Evolutionary conservation across 1,140 invertebrate genomes (phyloP).

Genomic region (Phymorhynchus buccinoides): DNA sequence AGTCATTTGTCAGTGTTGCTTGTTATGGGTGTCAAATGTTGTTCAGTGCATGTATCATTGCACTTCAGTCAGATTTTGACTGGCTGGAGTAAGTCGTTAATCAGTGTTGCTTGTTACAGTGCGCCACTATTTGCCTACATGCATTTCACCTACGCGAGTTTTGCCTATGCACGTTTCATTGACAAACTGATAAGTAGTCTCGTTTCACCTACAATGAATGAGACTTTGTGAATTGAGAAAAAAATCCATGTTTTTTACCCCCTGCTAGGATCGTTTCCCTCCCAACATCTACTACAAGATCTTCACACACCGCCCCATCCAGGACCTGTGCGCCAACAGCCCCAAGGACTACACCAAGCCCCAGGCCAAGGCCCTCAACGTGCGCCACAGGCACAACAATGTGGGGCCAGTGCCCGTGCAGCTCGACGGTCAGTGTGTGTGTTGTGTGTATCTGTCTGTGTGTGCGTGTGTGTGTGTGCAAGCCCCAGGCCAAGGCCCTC

Average conservation of each 20-base stretch:
- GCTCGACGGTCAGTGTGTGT: neutral
- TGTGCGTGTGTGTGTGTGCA: slow-evolving; percentile 2
- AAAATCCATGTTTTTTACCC: too few relatives aligned
- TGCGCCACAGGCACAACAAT: slow-evolving; percentile 64
- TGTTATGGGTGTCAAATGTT: too few relatives aligned
- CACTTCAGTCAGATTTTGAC: too few relatives aligned
- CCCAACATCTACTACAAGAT: slow-evolving; percentile 75
- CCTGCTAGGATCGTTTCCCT: slow-evolving; percentile 71
- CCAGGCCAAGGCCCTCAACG: slow-evolving; percentile 60
- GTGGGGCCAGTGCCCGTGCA: neutral
- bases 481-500: slow-evolving; percentile 58
- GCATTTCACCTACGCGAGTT: too few relatives aligned
- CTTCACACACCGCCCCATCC: slow-evolving; percentile 72
- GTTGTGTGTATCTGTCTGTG: neutral
- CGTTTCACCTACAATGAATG: too few relatives aligned
- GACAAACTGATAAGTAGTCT: too few relatives aligned
- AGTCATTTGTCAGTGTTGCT: slow-evolving; percentile 7
- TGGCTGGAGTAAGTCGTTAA: too few relatives aligned
- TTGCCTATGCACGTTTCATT: too few relatives aligned
- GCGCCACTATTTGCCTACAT: too few relatives aligned
- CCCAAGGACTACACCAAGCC: slow-evolving; percentile 71
- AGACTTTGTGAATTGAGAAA: too few relatives aligned
- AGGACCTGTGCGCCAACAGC: slow-evolving; percentile 73
- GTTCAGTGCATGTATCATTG: too few relatives aligned
- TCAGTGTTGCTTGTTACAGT: too few relatives aligned